A percentile compares a stretch with the other conserved stretches of the same genome.
phyloP scores from a whole-genome alignment of 2,888 invertebrate species.

The Mythimna lalbum region DNA sequence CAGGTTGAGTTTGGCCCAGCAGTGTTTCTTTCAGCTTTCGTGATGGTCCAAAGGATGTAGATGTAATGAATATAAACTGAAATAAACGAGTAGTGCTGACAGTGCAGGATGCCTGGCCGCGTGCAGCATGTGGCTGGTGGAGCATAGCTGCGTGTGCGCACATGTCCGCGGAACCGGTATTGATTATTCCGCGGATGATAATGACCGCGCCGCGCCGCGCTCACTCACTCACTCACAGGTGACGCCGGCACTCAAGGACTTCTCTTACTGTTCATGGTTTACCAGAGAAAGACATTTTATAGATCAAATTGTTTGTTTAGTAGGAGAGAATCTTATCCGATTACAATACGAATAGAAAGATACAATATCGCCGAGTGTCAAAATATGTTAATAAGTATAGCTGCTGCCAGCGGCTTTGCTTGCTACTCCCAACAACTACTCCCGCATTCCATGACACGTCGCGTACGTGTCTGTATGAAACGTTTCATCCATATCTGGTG shows the following conservation, averaged over 20 bases:
- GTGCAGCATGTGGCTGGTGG: neutral
- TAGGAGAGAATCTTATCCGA: neutral
- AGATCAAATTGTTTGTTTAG: neutral
- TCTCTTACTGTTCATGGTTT: neutral
- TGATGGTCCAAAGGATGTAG: neutral
- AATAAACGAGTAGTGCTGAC: conserved; percentile 2
- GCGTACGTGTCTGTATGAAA: too few species aligned
- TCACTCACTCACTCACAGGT: conserved; percentile 9
- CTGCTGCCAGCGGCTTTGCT: neutral
- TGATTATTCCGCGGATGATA: neutral
- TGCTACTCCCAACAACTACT: neutral
- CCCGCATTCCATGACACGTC: neutral
- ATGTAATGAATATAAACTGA: neutral
- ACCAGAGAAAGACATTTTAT: neutral
- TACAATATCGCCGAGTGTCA: neutral
- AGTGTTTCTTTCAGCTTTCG: neutral
- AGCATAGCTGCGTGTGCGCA: neutral
- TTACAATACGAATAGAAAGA: neutral
- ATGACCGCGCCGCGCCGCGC: conserved; percentile 12
- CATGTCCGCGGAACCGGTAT: conserved; percentile 8
- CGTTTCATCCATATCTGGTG: too few species aligned
- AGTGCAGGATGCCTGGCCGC: neutral
- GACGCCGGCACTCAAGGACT: neutral
- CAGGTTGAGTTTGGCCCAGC: neutral
- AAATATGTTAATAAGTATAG: neutral